Evolutionary conservation across 1,140 invertebrate genomes (phyloP), one percentile per base, ranked within the genome.

Genomic region (Leptonema lineaticorne): DNA sequence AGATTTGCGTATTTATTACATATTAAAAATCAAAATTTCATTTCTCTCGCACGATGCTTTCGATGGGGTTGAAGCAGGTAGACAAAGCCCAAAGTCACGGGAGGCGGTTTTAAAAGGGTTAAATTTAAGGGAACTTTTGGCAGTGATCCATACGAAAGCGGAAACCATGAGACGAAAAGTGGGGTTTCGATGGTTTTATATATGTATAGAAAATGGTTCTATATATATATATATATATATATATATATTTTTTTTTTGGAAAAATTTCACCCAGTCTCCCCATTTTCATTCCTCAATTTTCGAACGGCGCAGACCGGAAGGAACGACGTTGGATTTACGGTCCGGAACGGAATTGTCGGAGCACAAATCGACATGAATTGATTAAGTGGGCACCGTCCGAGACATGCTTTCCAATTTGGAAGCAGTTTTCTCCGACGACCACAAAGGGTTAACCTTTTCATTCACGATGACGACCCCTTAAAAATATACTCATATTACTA

Each of bases 81-180:
- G n/a, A n/a, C n/a, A n/a, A n/a, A n/a, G n/a, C n/a, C n/a, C n/a
- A n/a, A n/a, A 11, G 37, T 3, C 2, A 11, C 2, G 9, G 37
- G 9, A 16, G 37, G 9, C 2, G 37, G 9, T 11, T 60, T 68
- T 71, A 68, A 64, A 64, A 33, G 29, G 66, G 48, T 62, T 45
- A 68, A 72, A 68, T 72, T 72, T 63, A 63, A 59, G 33, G 68
- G 68, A 53, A 33, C 67, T 72, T 72, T 72, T 72, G 70, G 70
- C 70, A 72, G 63, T 63, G 59, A 69, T 72, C 70, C 70, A 72
- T 66, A 45, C 66, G 66, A 60, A 18, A 45, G 62, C 60, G 66
- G 63, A 68, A 71, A 46, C 29, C 11, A 33, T 22, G 37, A 16
- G 37, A 16, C 37, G 37, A n/a, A 41, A 8, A 41, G 33, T 41